Base-by-base conservation (phyloP, 2,888 invertebrate species). In the Cryptocheilus praepositus region DNA sequence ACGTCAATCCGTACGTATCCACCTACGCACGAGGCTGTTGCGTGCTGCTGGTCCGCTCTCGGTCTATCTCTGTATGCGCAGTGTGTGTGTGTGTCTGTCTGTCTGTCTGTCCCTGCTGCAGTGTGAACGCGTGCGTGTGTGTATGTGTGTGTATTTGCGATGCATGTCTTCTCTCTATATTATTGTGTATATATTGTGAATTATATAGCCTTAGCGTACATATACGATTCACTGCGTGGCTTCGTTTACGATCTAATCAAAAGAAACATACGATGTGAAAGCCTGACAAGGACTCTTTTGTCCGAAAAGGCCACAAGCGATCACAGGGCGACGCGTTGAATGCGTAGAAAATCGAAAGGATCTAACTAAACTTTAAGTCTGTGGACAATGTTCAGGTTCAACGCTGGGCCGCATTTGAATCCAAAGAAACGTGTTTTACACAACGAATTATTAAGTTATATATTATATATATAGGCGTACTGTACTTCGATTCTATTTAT, bases 381-480 rank as follows among this genome's bases (percentile, higher is more conserved):
- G 21, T 43, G 3, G 18, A 58, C 45, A 44, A 59, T 62, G 44
- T 60, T 61, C 3, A 57, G 4, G 49, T 46, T 28, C 36, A 36
- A 28, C 60, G 45, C 55, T 59, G 67, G 63, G 46, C 62, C 72
- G 67, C 64, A 63, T 67, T 65, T 46, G 72, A 74, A 73, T 71
- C 80, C 78, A 80, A 80, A 80, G 77, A 80, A 71, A 68, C 64
- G 36, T 36, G 70, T 77, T 79, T 76, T 72, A 79, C 72, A 74
- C 78, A 80, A 81, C 74, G 77, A 80, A 77, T 75, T 79, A 79
- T 67, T 73, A 77, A 82, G 81, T 79, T 79, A 82, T 82, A 79
- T 69, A 70, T 69, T 36, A 49, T 18, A 59, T 59, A 64, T 59
- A 68, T 57, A 45, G 43, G 58, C 46, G 18, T 18, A 70, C 70